Evolutionary conservation across 2,797 vertebrate species (phyloP), one percentile per base, ranked within the genome.

Genomic region (Acrossocheilus fasciatus): DNA sequence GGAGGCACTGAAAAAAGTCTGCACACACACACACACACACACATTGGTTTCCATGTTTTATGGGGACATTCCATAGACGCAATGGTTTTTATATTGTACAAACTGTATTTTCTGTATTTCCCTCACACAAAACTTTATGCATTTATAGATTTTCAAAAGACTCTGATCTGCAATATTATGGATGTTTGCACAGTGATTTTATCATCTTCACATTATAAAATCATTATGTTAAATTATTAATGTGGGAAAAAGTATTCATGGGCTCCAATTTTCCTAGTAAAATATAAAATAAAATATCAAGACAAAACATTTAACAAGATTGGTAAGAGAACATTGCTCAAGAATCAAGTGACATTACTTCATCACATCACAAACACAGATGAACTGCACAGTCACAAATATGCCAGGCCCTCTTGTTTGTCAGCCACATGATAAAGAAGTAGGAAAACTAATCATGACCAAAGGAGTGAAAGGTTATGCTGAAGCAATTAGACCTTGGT

Each of bases 341-440:
- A 52, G 14, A 54, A 41, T 69, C 20, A 70, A 36, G 34, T 18
- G 34, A 43, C 14, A 34, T 77, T 12, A 68, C 26, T 81, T 39
- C 70, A 34, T 83, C 54, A 17, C 20, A 45, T 45, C n/a, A 83
- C 3, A 74, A 17, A 74, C 36, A 81, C 57, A 75, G 18, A 64
- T 66, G 43, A 84, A 54, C n/a, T 20, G 64, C n/a, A 50, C 17
- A 62, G 74, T 77, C 11, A 80, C 66, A 83, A 70, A 76, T 70
- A n/a, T 36, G 43, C 23, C 2, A 62, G 41, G 59, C 41, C 45
- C 89, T 87, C 89, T 87, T 91, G 91, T 91, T 94, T 91, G 90
- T 91, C 92, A 94, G 92, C 92, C 85, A 91, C 84, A 87, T 90
- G 85, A 90, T 90, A 70, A 86, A 90, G 72, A 43, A 86, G 80